Evolutionary conservation across 2,113 vertebrate genomes (phyloP).

Genomic region (Oxygymnocypris stewartii): DNA sequence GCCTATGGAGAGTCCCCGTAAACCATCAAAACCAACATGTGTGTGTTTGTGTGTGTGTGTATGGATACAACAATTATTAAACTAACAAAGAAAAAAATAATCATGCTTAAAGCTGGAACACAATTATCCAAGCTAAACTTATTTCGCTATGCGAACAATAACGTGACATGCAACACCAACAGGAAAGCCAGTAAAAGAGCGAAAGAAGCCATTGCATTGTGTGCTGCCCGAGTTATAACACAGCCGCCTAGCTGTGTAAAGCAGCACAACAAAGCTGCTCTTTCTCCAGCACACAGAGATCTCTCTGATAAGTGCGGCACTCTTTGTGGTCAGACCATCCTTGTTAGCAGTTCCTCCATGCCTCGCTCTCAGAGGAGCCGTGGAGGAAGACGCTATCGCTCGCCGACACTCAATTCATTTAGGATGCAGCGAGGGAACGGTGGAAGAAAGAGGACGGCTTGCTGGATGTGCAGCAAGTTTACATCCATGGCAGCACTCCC

Average conservation of each 20-base stretch:
- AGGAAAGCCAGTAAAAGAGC: too few species aligned
- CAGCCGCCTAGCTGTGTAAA: not conserved
- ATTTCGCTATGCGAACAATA: not conserved
- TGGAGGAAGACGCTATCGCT: conserved; percentile 46
- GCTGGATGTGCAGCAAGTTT: conserved; percentile 29
- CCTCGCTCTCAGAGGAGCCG: conserved; percentile 46
- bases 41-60: too few species aligned
- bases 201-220: not conserved
- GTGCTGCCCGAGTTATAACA: not conserved
- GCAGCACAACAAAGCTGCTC: conserved; percentile 28
- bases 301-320: conserved; percentile 33
- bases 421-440: conserved; percentile 42
- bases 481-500: conserved; percentile 38
- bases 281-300: conserved; percentile 13
- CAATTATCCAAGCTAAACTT: not conserved
- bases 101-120: not conserved
- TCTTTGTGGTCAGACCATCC: conserved; percentile 51
- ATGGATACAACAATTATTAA: not conserved
- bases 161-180: not conserved
- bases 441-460: conserved; percentile 1
- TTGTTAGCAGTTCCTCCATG: conserved; percentile 49
- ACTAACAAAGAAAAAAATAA: not conserved
- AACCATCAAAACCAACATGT: too few species aligned
- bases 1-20: too few species aligned
- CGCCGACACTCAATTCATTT: conserved; percentile 49